These are phyloP conservation scores for Zoanthus sansibaricus DNA, from an alignment of 92 coral and sea anemone species.

Conservation along the genomic window DNA sequence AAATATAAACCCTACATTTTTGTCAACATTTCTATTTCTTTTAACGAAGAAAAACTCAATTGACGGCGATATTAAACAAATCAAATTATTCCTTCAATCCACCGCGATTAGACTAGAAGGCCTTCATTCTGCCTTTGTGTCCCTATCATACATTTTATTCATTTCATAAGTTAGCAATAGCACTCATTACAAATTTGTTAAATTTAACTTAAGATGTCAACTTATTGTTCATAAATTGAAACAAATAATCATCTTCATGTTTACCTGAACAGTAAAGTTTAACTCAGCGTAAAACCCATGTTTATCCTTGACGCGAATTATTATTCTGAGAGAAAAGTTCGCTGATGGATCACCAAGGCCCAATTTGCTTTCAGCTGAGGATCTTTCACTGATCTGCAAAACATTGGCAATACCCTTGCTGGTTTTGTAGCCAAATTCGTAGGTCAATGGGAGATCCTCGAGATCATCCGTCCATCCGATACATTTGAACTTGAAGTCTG, in stretches of 20 bases:
- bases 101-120: too few relatives aligned
- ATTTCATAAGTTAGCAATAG: too few relatives aligned
- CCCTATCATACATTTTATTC: too few relatives aligned
- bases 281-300: conserved; percentile 11
- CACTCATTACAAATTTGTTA: too few relatives aligned
- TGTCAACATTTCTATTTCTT: too few relatives aligned
- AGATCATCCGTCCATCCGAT: conserved; percentile 57
- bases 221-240: too few relatives aligned
- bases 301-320: conserved; percentile 28
- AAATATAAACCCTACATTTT: too few relatives aligned
- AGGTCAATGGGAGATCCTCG: conserved; percentile 53
- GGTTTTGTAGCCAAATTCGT: conserved; percentile 62
- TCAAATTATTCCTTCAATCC: too few relatives aligned
- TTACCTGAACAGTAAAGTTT: conserved; percentile 17
- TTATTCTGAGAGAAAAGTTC: conserved; percentile 37
- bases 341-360: conserved; percentile 38
- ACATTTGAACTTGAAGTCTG: conserved; percentile 36
- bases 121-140: too few relatives aligned
- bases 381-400: conserved; percentile 32
- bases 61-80: too few relatives aligned
- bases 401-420: conserved; percentile 16
- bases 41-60: too few relatives aligned
- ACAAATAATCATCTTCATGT: background rate
- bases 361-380: conserved; percentile 38
- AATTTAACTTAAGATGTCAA: too few relatives aligned